Percentiles rank a stretch among this genome's conserved stretches.
phyloP scores from a whole-genome alignment of 2,113 vertebrate species.

The Stigmatopora argus region DNA sequence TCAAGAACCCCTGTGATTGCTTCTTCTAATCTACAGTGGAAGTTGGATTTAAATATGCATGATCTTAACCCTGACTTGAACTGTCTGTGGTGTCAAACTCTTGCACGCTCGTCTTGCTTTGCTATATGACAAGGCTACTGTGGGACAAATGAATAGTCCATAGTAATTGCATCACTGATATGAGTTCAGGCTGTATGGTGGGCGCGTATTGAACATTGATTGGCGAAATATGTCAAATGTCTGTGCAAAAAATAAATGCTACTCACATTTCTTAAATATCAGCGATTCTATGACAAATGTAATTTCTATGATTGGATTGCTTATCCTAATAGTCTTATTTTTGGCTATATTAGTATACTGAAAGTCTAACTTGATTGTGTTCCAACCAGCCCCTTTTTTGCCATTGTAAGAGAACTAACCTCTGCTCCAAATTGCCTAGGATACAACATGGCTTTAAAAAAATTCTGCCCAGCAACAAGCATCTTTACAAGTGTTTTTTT shows the following conservation, averaged over 20 bases:
- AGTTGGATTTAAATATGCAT: conserved; percentile 50
- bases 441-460: neutral
- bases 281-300: neutral
- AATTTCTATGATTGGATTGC: neutral
- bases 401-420: neutral
- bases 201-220: conserved; percentile 22
- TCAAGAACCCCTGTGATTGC: conserved; percentile 32
- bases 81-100: conserved; percentile 38
- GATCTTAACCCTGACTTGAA: conserved; percentile 43
- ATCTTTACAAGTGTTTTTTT: neutral
- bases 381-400: neutral
- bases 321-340: neutral
- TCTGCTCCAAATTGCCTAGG: neutral
- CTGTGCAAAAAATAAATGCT: neutral
- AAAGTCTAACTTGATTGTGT: neutral
- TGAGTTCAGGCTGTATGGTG: neutral
- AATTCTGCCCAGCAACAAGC: neutral
- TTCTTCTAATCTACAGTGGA: conserved; percentile 31
- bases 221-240: neutral
- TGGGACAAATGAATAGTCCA: neutral
- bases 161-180: neutral
- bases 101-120: conserved; percentile 22
- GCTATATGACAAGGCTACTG: conserved; percentile 26
- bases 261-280: neutral
- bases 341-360: neutral